Percentiles rank a stretch among this genome's conserved stretches.
phyloP scores from a whole-genome alignment of 2,113 vertebrate genomes.

The Mohoua ochrocephala region DNA sequence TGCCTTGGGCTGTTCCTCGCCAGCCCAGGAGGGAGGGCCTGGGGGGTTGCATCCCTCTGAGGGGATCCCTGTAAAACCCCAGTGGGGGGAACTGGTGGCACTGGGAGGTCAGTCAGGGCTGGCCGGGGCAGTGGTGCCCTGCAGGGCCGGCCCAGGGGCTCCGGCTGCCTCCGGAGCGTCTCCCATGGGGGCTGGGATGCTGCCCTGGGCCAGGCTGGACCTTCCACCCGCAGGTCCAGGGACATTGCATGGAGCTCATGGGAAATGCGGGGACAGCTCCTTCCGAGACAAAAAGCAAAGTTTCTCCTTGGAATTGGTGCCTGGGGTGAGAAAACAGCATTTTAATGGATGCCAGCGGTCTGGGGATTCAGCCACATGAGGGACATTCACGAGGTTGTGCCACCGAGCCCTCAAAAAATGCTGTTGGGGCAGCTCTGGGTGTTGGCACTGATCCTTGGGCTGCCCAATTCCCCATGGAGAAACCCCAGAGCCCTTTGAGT shows the following conservation, averaged over 20 bases:
- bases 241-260: not conserved
- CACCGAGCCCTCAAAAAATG: rapidly evolving
- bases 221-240: not conserved
- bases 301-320: not conserved
- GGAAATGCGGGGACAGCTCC: not conserved
- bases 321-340: not conserved
- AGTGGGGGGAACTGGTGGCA: not conserved
- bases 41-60: not conserved
- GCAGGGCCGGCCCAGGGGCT: not conserved
- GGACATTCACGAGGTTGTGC: not conserved
- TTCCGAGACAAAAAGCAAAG: not conserved
- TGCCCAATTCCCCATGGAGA: rapidly evolving
- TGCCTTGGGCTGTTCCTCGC: not conserved
- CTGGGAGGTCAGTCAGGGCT: not conserved
- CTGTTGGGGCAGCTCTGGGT: not conserved
- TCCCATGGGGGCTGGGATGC: not conserved
- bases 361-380: rapidly evolving
- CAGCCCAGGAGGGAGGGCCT: not conserved
- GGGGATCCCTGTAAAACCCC: not conserved
- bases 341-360: rapidly evolving
- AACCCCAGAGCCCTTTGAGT: not conserved
- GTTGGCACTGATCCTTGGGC: not conserved
- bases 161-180: rapidly evolving
- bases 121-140: not conserved
- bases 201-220: rapidly evolving